These are phyloP conservation scores for Eublepharis macularius DNA, from an alignment of 2,113 vertebrate genomes.

Conservation along the genomic window DNA sequence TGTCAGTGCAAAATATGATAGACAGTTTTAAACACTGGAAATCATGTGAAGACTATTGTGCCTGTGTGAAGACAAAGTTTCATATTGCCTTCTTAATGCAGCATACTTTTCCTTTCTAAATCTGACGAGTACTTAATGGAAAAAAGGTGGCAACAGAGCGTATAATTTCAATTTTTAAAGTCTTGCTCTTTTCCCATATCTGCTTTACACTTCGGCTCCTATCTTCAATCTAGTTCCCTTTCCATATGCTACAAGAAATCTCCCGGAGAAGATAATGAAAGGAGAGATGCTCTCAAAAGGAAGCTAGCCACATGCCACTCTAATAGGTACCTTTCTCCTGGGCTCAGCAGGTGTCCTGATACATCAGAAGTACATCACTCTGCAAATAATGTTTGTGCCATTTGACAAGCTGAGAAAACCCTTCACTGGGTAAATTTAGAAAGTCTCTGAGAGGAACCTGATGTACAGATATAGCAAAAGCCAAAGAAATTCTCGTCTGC, in stretches of 20 bases:
- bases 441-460: conserved; percentile 2
- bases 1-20: not conserved
- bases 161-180: not conserved
- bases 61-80: not conserved
- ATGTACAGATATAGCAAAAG: not conserved
- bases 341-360: not conserved
- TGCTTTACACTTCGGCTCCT: conserved; percentile 3
- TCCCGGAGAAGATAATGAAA: conserved; percentile 7
- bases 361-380: not conserved
- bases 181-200: not conserved
- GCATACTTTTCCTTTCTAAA: conserved; percentile 20
- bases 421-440: not conserved
- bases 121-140: not conserved
- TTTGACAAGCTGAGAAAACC: conserved; percentile 28
- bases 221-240: conserved; percentile 9
- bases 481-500: not conserved
- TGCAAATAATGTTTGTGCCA: conserved; percentile 4
- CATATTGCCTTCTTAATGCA: conserved; percentile 6
- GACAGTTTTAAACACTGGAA: not conserved
- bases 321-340: not conserved
- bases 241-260: conserved; percentile 23
- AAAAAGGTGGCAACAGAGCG: not conserved
- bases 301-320: not conserved
- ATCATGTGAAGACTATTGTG: not conserved
- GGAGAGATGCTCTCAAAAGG: not conserved